Conservation (phyloP, 2,797 vertebrate species). For the Tinamus major region DNA sequence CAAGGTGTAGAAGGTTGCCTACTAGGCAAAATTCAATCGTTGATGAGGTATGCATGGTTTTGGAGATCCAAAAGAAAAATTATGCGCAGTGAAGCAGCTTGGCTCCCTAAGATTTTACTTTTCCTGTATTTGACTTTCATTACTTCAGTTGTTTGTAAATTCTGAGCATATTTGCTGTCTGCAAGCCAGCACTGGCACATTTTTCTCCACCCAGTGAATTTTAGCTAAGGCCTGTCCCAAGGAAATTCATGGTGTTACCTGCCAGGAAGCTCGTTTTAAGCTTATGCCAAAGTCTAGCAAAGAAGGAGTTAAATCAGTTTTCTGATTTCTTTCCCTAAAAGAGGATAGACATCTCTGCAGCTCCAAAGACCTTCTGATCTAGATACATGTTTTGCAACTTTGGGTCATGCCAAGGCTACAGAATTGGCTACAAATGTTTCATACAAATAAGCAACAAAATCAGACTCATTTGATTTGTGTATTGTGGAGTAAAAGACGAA, state of each 20-base stretch:
- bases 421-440: background rate
- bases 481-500: background rate
- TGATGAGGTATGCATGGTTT: background rate
- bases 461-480: background rate
- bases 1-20: background rate
- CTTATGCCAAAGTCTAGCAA: background rate
- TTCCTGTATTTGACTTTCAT: background rate
- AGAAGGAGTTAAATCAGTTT: background rate
- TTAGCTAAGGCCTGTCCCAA: background rate
- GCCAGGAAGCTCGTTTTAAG: background rate
- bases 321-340: background rate
- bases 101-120: background rate
- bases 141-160: slow-evolving; percentile 4
- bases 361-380: background rate
- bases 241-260: background rate
- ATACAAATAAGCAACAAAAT: background rate
- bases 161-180: background rate
- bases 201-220: background rate
- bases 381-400: background rate
- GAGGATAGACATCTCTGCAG: background rate
- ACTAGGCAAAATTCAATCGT: background rate
- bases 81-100: accelerated
- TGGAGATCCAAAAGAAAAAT: background rate
- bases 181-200: background rate
- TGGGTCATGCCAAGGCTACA: background rate